Percentiles rank a stretch among this genome's conserved stretches.
phyloP scores from a whole-genome alignment of 1,140 invertebrate genomes.

The Aricia agestis region DNA sequence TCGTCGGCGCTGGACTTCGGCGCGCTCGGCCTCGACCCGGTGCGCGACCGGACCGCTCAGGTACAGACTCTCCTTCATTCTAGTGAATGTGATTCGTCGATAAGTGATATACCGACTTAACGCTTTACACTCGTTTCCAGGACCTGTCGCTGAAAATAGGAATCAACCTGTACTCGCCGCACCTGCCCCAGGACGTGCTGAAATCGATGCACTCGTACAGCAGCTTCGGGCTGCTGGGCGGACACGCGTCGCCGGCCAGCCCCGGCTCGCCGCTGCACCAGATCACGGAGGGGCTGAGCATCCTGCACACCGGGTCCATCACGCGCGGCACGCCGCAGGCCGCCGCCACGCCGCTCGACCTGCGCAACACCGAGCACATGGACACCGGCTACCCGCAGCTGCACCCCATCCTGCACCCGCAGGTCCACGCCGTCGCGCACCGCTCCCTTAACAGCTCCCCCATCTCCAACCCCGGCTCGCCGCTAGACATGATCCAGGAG shows the following conservation, averaged over 20 bases:
- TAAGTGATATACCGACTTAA: neutral
- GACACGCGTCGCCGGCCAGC: slow-evolving; percentile 49
- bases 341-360: slow-evolving; percentile 72
- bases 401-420: slow-evolving; percentile 56
- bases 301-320: slow-evolving; percentile 83
- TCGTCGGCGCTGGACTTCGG: slow-evolving; percentile 47
- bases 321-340: slow-evolving; percentile 81
- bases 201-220: slow-evolving; percentile 47
- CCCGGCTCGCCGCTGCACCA: slow-evolving; percentile 66
- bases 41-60: slow-evolving; percentile 19
- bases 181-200: slow-evolving; percentile 53
- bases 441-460: slow-evolving; percentile 78
- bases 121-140: slow-evolving; percentile 35
- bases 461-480: slow-evolving; percentile 79
- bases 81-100: neutral
- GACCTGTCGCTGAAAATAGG: slow-evolving; percentile 57
- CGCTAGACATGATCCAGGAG: slow-evolving; percentile 92
- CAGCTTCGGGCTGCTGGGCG: slow-evolving; percentile 43
- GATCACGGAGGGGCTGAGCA: slow-evolving; percentile 78
- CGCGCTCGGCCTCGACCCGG: slow-evolving; percentile 19
- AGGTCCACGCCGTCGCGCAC: slow-evolving; percentile 69
- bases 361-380: slow-evolving; percentile 65
- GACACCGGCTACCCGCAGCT: slow-evolving; percentile 56
- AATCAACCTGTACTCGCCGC: slow-evolving; percentile 47
- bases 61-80: neutral